phyloP scores from a whole-genome alignment of 2,888 invertebrate species.

The Xylophagus ater region DNA sequence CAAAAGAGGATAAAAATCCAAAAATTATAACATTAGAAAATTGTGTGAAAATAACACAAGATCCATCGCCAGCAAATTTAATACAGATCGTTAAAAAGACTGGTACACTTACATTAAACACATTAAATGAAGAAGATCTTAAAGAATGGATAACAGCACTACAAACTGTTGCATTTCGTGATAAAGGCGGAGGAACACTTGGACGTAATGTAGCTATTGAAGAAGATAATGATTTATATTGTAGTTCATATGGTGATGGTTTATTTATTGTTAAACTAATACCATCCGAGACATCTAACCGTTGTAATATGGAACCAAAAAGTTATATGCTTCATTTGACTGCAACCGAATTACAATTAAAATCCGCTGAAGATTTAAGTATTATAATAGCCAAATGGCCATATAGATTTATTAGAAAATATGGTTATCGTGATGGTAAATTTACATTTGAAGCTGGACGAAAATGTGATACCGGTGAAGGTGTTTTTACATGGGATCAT shows the following conservation, averaged over 20 bases:
- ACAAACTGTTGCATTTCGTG: slow-evolving; percentile 71
- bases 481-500: slow-evolving; percentile 68
- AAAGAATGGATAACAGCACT: slow-evolving; percentile 68
- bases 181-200: slow-evolving; percentile 42
- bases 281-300: slow-evolving; percentile 64
- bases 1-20: slow-evolving; percentile 60
- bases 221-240: slow-evolving; percentile 82
- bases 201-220: slow-evolving; percentile 47
- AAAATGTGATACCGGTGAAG: slow-evolving; percentile 78
- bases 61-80: slow-evolving; percentile 48
- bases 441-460: slow-evolving; percentile 82
- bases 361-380: slow-evolving; percentile 51
- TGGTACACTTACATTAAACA: slow-evolving; percentile 48
- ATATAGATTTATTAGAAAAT: slow-evolving; percentile 69
- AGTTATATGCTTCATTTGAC: slow-evolving; percentile 65
- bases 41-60: slow-evolving; percentile 71
- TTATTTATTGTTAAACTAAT: slow-evolving; percentile 67
- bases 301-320: slow-evolving; percentile 61
- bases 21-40: slow-evolving; percentile 76
- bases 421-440: slow-evolving; percentile 75
- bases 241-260: slow-evolving; percentile 67
- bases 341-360: slow-evolving; percentile 60
- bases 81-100: slow-evolving; percentile 64
- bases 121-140: slow-evolving; percentile 54
- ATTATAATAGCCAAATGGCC: slow-evolving; percentile 64